Evolutionary conservation across 2,113 vertebrate genomes (phyloP).

Genomic region (human (Homo sapiens)): DNA sequence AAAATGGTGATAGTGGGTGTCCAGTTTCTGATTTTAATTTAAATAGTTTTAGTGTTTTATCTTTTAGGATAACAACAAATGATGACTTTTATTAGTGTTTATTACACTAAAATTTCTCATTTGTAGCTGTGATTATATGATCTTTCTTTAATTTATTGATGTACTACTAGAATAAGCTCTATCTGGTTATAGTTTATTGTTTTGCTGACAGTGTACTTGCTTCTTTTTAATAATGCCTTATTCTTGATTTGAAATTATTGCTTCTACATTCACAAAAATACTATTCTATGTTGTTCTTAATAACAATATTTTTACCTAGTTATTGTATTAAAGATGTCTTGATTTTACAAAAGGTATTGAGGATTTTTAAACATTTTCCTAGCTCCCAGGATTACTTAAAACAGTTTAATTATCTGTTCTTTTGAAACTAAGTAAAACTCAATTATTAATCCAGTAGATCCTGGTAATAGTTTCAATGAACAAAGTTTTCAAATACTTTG

Average conservation of each 20-base stretch:
- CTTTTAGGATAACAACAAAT: not conserved
- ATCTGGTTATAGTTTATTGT: not conserved
- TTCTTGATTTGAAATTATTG: not conserved
- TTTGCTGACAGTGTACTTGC: not conserved
- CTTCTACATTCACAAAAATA: not conserved
- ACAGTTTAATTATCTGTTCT: not conserved
- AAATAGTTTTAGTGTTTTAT: not conserved
- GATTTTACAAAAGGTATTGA: not conserved
- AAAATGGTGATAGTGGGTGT: not conserved
- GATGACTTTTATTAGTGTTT: not conserved
- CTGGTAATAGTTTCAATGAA: not conserved
- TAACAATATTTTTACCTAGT: not conserved
- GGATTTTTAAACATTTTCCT: not conserved
- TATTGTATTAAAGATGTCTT: not conserved
- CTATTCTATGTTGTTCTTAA: not conserved
- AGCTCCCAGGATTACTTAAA: not conserved
- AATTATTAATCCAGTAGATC: not conserved
- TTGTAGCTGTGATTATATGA: not conserved
- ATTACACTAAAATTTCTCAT: not conserved
- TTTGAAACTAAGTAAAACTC: not conserved
- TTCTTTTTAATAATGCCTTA: not conserved
- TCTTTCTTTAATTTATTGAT: not conserved
- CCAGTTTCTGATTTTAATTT: not conserved
- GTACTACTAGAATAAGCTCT: not conserved
- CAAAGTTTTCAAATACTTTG: not conserved